These are phyloP conservation scores for Gryllus bimaculatus DNA, from an alignment of 1,140 invertebrate genomes.

Conservation along the genomic window DNA sequence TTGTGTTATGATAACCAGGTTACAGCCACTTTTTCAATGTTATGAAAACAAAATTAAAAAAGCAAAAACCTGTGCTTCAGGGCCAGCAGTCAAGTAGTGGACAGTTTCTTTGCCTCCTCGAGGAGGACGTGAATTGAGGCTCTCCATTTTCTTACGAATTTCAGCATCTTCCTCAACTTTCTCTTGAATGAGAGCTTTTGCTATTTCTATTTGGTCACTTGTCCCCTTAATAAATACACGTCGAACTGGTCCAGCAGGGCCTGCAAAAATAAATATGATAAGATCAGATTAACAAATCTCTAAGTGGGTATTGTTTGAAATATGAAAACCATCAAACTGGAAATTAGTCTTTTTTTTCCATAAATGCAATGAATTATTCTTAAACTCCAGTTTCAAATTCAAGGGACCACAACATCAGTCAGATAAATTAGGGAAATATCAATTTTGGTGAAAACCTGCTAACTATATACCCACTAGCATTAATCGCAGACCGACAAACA, in stretches of 20 bases:
- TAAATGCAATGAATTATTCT: too few species aligned
- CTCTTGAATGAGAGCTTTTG: slow-evolving; percentile 47
- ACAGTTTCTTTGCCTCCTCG: slow-evolving; percentile 26
- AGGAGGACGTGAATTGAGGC: slow-evolving; percentile 39
- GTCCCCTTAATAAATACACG: slow-evolving; percentile 48
- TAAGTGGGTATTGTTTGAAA: too few species aligned
- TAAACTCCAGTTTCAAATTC: too few species aligned
- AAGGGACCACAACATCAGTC: too few species aligned
- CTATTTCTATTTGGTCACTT: slow-evolving; percentile 46
- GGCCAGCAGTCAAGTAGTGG: slow-evolving; percentile 19
- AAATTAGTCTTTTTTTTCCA: too few species aligned
- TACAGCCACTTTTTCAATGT: too few species aligned
- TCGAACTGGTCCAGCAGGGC: slow-evolving; percentile 31
- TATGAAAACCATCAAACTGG: too few species aligned
- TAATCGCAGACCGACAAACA: too few species aligned
- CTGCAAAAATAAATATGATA: slow-evolving; percentile 27
- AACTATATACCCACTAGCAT: too few species aligned
- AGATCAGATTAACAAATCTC: not conserved
- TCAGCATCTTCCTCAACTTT: slow-evolving; percentile 46
- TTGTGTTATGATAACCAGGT: too few species aligned
- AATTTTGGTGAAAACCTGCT: too few species aligned
- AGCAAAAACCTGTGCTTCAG: slow-evolving; percentile 4
- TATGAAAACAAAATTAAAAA: not conserved
- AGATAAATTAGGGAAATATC: too few species aligned
- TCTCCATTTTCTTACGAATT: slow-evolving; percentile 35